Evolutionary conservation across 2,113 vertebrate genomes (phyloP), one percentile per base, ranked within the genome.

Genomic region (Arothron firmamentum): DNA sequence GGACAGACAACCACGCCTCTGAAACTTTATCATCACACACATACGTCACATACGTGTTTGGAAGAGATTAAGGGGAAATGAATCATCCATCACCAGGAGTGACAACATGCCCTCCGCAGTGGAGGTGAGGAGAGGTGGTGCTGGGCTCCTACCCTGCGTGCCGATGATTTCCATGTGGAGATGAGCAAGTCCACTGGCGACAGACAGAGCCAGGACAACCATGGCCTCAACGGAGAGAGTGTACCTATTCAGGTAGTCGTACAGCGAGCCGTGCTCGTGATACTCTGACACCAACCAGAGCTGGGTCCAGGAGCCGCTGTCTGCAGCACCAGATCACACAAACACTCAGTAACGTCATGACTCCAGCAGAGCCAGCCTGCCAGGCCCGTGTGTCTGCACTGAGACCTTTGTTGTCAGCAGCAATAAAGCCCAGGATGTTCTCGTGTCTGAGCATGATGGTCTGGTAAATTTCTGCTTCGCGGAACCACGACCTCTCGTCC

Each of bases 161-260:
- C 97, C 96, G 1, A 98, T 92, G 25, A 99, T 98, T 86, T 99
- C 97, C 96, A 99, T 98, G 81, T 99, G 97, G 5, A 99, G 95
- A 72, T 99, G 97, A 0, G 96, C 94, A 68, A 99, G 89, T 11
- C 97, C 97, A 10, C 95, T 97, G 70, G 94, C 94, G 67, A 95
- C 88, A 0, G 97, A 99, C 55, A 95, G 78, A 0, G 94, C 94
- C 63, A 98, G 72, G 62, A 90, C 80, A 16, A 93, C 79, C 93
- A 97, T 94, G 59, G 91, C 92, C 56, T 94, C 86, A 70, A 91
- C 88, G 0, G 95, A 93, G 65, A 99, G 90, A 0, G 92, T 92
- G 76, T 92, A 94, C 23, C 93, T 89, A 86, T 95, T 98, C 83
- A 99, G 90, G 90, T 95, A 96, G 81, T 99, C 97, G 0, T 94